These are phyloP conservation scores for Zhuqinia jingwanae DNA, from an alignment of 2,888 invertebrate genomes.

Conservation along the genomic window DNA sequence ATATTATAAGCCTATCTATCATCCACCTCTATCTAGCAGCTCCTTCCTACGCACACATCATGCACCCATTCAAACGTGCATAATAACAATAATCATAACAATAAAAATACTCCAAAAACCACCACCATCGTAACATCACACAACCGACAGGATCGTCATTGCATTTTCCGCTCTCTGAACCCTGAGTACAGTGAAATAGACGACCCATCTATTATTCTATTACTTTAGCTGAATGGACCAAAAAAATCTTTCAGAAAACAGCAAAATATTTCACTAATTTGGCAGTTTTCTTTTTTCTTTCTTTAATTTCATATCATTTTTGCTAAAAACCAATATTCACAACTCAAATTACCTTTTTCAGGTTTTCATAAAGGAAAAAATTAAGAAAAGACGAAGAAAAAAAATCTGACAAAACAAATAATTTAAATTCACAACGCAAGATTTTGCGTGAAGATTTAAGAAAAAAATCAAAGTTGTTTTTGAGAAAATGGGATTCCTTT, in stretches of 20 bases:
- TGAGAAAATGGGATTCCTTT: constrained; percentile 13
- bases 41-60: constrained; percentile 70
- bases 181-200: too few relatives aligned
- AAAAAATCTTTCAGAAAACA: too few relatives aligned
- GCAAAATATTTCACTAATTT: too few relatives aligned
- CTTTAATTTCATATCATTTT: not conserved
- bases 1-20: constrained; percentile 1
- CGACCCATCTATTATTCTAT: too few relatives aligned
- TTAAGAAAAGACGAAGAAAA: constrained; percentile 32
- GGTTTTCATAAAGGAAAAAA: constrained; percentile 30
- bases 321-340: too few relatives aligned
- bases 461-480: constrained; percentile 45
- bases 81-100: constrained; percentile 72
- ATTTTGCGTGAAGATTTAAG: constrained; percentile 47
- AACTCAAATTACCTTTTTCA: constrained; percentile 19
- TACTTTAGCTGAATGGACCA: too few relatives aligned
- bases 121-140: constrained; percentile 44
- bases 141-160: constrained; percentile 25
- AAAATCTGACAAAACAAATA: constrained; percentile 53
- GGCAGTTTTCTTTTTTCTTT: not conserved
- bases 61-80: constrained; percentile 68
- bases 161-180: not conserved
- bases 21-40: not conserved
- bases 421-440: constrained; percentile 44
- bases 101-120: constrained; percentile 68